Conservation (phyloP, 1,140 invertebrate species). For the Parasteatoda tepidariorum region DNA sequence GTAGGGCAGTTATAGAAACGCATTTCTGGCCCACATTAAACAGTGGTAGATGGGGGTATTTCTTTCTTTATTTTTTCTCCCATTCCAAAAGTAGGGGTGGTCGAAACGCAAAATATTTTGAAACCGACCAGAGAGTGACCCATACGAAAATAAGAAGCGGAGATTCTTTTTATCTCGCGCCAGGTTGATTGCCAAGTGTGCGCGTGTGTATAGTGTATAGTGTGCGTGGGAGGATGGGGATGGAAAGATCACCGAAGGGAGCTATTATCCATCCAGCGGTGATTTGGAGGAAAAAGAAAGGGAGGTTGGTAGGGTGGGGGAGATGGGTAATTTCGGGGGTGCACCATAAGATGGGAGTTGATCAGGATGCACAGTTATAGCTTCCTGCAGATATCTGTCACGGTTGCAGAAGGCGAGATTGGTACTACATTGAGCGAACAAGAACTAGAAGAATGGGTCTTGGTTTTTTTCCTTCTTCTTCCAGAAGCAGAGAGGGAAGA, state of each 20-base stretch:
- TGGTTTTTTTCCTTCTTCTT: neutral
- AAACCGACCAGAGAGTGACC: neutral
- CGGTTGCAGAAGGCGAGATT: slow-evolving; percentile 9
- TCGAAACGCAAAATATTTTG: neutral
- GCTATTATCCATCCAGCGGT: slow-evolving; percentile 55
- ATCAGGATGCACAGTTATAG: slow-evolving; percentile 61
- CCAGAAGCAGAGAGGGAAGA: neutral
- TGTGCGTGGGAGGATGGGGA: neutral
- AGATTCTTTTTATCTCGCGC: slow-evolving; percentile 55
- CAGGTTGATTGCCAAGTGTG: slow-evolving; percentile 35
- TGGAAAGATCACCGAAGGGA: slow-evolving; percentile 39
- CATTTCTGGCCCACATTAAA: slow-evolving; percentile 48
- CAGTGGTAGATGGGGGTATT: neutral
- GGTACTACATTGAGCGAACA: neutral
- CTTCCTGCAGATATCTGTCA: slow-evolving; percentile 46
- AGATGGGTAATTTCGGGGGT: slow-evolving; percentile 5
- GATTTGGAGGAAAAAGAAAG: slow-evolving; percentile 12
- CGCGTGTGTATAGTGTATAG: neutral
- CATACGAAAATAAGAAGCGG: neutral
- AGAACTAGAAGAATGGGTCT: neutral
- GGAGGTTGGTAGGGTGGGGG: neutral
- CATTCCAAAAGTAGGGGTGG: neutral
- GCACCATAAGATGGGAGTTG: slow-evolving; percentile 35
- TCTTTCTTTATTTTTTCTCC: neutral
- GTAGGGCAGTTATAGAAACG: slow-evolving; percentile 51